Percentiles rank a stretch among this genome's conserved stretches.
phyloP scores from a whole-genome alignment of 1,140 invertebrate species.

The Camponotus pennsylvanicus region DNA sequence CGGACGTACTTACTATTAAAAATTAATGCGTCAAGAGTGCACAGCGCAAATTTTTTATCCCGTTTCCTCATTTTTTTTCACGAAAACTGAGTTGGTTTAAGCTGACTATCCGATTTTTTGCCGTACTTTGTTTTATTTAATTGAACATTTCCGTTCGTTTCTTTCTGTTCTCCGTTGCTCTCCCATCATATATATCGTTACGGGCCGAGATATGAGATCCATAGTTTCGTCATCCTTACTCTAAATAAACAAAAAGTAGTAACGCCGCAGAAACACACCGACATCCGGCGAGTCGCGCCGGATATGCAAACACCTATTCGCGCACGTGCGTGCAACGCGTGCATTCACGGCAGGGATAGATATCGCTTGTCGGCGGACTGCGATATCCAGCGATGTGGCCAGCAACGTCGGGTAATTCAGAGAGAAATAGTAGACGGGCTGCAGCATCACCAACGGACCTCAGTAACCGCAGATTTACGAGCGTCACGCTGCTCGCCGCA shows the following conservation, averaged over 20 bases:
- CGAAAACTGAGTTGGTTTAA: conserved; percentile 12
- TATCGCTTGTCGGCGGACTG: conserved; percentile 42
- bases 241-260: conserved; percentile 34
- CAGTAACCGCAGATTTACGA: conserved; percentile 69
- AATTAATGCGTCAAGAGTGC: conserved; percentile 23
- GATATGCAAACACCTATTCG: background rate
- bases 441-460: conserved; percentile 64
- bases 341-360: conserved; percentile 24
- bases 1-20: conserved; percentile 15
- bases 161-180: background rate
- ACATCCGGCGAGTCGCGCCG: background rate
- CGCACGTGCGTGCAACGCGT: conserved; percentile 14
- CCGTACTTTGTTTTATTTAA: conserved; percentile 44
- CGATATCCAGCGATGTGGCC: conserved; percentile 45
- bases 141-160: background rate
- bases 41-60: conserved; percentile 2
- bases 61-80: conserved; percentile 8
- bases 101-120: background rate
- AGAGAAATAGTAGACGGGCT: conserved; percentile 64
- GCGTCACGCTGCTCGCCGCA: conserved; percentile 34
- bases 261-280: conserved; percentile 15
- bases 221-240: background rate
- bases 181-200: background rate
- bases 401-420: conserved; percentile 24
- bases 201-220: conserved; percentile 1